Percentiles rank a stretch among this genome's conserved stretches.
Conservation (phyloP, 2,113 vertebrate species). For the Boleophthalmus pectinirostris region DNA sequence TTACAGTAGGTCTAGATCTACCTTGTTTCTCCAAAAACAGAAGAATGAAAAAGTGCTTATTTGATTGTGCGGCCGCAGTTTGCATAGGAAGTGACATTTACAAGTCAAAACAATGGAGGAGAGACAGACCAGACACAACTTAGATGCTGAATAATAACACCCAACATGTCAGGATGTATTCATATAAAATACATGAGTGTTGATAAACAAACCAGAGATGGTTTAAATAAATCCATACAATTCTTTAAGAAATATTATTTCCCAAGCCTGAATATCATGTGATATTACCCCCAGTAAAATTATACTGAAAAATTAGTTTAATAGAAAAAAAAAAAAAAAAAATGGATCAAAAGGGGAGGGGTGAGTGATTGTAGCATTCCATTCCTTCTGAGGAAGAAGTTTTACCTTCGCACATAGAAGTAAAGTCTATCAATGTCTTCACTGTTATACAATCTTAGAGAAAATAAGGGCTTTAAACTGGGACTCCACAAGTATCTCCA, state of each 20-base stretch:
- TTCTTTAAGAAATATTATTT: too few relatives aligned
- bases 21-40: neutral
- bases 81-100: constrained; percentile 33
- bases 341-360: neutral
- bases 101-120: constrained; percentile 49
- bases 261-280: too few relatives aligned
- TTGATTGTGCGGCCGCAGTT: too few relatives aligned
- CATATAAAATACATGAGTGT: neutral
- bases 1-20: neutral
- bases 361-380: constrained; percentile 45
- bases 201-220: neutral
- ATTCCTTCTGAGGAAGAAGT: constrained; percentile 53
- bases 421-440: too few relatives aligned
- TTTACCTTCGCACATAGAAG: neutral
- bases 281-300: too few relatives aligned
- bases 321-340: constrained; percentile 7
- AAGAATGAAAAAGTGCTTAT: neutral
- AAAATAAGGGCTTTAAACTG: too few relatives aligned
- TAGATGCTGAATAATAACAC: neutral
- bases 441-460: too few relatives aligned
- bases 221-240: neutral
- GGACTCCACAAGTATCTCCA: too few relatives aligned
- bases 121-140: neutral
- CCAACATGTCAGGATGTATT: too few relatives aligned
- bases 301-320: neutral